Evolutionary conservation across 1,140 invertebrate genomes (phyloP), one percentile per base, ranked within the genome.

Genomic region (Antheraea pernyi): DNA sequence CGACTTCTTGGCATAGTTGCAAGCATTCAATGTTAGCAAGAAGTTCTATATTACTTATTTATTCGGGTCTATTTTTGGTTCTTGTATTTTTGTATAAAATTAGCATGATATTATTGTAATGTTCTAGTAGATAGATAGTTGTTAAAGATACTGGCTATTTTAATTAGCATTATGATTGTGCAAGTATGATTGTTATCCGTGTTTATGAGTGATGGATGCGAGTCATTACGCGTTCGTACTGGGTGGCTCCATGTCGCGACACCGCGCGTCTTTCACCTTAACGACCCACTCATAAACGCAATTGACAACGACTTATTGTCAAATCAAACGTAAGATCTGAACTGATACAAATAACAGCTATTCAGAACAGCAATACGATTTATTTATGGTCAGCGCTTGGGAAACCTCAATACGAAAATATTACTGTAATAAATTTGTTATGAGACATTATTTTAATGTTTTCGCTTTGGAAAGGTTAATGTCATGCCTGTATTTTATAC

Each of bases 301-400:
- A 61, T 68, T 79, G 83, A 87, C 84, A 83, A 73, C 78, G 76
- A 82, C 78, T 84, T 84, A 86, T 88, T 86, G 83, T 88, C 78
- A 77, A 77, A 42, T 76, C 75, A 79, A 79, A 75, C 76, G 74
- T 77, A 70, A 79, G 78, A 85, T 86, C 81, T 74, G 46, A n/a
- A 16, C 46, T 53, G 46, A 61, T 61, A 61, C 19, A 30, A 22
- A 30, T 19, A 61, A 78, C 80, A 69, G 80, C 73, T 71, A 78
- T 79, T 84, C 77, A 79, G 84, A 84, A 87, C 82, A 82, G 82
- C 86, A 85, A 86, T 89, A 86, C 85, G 82, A 88, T 86, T 88
- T 91, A 91, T 91, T 89, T 89, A 91, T 89, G 81, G 71, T 77
- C 75, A 82, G 75, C 74, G 77, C 82, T 83, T 78, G 13, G 11